Percentiles rank a stretch among this genome's conserved stretches.
phyloP scores from a whole-genome alignment of 2,888 invertebrate genomes.

The Ferrisia virgata region DNA sequence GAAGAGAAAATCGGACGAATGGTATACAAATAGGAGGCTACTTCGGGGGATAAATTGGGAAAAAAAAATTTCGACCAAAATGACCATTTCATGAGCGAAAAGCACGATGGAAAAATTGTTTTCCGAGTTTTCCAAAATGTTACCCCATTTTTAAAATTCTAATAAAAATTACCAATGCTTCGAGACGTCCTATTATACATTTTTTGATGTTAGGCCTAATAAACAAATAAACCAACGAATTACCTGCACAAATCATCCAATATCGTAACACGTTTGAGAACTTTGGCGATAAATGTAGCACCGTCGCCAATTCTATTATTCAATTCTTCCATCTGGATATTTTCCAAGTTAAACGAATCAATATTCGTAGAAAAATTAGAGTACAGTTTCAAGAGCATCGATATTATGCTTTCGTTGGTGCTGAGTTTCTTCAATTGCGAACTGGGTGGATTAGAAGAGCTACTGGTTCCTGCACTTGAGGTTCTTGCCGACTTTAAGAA shows the following conservation, averaged over 20 bases:
- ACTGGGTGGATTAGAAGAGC: not conserved
- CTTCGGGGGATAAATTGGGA: too few species aligned
- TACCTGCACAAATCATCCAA: constrained; percentile 64
- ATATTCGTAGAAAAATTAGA: constrained; percentile 79
- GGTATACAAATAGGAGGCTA: too few species aligned
- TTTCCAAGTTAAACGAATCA: constrained; percentile 64
- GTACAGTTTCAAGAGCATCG: constrained; percentile 82
- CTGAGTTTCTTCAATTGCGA: not conserved
- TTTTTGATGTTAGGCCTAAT: too few species aligned
- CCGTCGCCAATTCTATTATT: constrained; percentile 73
- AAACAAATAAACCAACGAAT: constrained; percentile 57
- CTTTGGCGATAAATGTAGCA: constrained; percentile 76
- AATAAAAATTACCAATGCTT: too few species aligned
- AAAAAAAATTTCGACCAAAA: too few species aligned
- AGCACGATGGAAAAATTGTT: too few species aligned
- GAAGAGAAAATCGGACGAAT: too few species aligned
- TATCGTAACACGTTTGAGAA: constrained; percentile 71
- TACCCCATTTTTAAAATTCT: too few species aligned
- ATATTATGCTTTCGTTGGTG: constrained; percentile 80
- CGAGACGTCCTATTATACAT: too few species aligned
- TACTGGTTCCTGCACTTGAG: not conserved
- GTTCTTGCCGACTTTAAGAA: not conserved
- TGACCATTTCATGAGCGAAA: too few species aligned
- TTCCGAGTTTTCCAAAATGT: too few species aligned
- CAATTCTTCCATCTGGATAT: constrained; percentile 46